Percentiles rank a stretch among this genome's conserved stretches.
Evolutionary conservation across 1,140 invertebrate species (phyloP).

Genomic region (Trachymyrmex cornetzi): DNA sequence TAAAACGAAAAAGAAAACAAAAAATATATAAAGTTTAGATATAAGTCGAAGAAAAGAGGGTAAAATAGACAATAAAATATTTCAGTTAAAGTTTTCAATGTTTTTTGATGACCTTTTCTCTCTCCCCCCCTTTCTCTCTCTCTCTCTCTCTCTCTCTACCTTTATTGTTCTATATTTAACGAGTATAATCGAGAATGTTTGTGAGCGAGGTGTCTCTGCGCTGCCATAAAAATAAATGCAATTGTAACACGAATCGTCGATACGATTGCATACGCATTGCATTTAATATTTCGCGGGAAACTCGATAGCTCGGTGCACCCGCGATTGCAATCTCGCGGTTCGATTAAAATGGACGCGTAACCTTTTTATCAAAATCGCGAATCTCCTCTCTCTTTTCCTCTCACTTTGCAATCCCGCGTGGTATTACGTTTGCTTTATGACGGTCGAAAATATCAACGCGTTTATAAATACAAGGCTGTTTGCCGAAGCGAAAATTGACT

Average conservation of each 20-base stretch:
- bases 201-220: constrained; percentile 18
- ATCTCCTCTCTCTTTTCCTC: constrained; percentile 29
- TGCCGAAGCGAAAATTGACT: constrained; percentile 51
- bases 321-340: constrained; percentile 62
- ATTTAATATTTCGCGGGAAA: constrained; percentile 61
- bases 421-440: constrained; percentile 56
- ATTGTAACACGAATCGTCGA: constrained; percentile 57
- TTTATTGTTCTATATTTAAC: constrained; percentile 50
- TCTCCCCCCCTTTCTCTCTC: not conserved
- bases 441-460: constrained; percentile 43
- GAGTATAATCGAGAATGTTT: constrained; percentile 40
- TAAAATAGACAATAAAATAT: not conserved
- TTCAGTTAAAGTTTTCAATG: not conserved
- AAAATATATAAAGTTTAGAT: not conserved
- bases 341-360: constrained; percentile 60
- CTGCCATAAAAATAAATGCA: constrained; percentile 57
- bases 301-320: constrained; percentile 58
- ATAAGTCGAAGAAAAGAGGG: not conserved
- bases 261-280: constrained; percentile 58
- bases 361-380: constrained; percentile 59
- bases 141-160: constrained; percentile 7
- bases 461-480: constrained; percentile 39
- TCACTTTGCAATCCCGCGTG: constrained; percentile 33
- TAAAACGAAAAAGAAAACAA: not conserved
- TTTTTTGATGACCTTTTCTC: not conserved